phyloP scores from a whole-genome alignment of 2,797 vertebrate genomes.

The Pagetopsis macropterus region DNA sequence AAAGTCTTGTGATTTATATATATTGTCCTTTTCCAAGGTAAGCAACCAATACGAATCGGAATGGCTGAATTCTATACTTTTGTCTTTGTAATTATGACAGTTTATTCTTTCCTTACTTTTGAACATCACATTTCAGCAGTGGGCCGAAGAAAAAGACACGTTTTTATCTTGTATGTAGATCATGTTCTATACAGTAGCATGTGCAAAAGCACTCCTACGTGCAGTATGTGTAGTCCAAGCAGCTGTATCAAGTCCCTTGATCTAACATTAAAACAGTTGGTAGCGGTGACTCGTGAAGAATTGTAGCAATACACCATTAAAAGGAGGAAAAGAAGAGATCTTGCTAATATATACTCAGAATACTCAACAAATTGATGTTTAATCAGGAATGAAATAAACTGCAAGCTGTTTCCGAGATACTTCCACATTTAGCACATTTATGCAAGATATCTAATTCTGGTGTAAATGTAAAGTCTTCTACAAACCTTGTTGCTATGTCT shows the following conservation, averaged over 20 bases:
- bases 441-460: too few species aligned
- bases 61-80: conserved; percentile 44
- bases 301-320: not conserved
- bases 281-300: not conserved
- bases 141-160: not conserved
- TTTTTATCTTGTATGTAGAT: not conserved
- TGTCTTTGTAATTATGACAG: conserved; percentile 31
- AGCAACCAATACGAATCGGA: conserved; percentile 60
- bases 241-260: not conserved
- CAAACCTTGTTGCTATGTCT: not conserved
- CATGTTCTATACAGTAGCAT: not conserved
- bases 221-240: not conserved
- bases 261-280: not conserved
- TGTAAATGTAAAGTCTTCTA: not conserved
- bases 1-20: conserved; percentile 76
- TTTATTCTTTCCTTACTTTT: conserved; percentile 33
- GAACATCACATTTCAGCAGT: not conserved
- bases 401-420: not conserved
- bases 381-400: not conserved
- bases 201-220: not conserved
- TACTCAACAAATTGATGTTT: not conserved
- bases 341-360: not conserved
- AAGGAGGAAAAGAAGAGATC: not conserved
- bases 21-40: conserved; percentile 69
- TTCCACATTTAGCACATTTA: not conserved